phyloP scores from a whole-genome alignment of 2,797 vertebrate species.

The Phalloptychus januarius region DNA sequence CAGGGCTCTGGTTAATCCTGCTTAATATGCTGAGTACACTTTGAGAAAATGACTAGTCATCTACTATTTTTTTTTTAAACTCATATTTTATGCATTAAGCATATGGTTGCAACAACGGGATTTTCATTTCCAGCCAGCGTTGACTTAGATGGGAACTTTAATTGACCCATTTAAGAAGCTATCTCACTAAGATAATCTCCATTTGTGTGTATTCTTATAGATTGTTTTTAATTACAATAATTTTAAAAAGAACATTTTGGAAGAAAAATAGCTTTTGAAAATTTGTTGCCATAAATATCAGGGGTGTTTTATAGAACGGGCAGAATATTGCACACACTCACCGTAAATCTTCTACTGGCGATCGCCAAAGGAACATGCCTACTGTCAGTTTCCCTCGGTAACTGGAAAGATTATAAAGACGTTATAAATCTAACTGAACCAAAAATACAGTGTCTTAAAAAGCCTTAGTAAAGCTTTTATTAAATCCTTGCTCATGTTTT shows the following conservation, averaged over 20 bases:
- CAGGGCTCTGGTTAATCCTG: constrained; percentile 28
- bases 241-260: not conserved
- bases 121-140: not conserved
- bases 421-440: not conserved
- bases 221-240: not conserved
- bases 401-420: not conserved
- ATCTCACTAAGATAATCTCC: not conserved
- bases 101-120: not conserved
- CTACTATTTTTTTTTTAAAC: not conserved
- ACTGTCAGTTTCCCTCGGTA: not conserved
- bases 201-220: not conserved
- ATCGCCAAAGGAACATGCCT: not conserved
- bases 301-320: no score
- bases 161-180: not conserved
- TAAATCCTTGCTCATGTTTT: constrained; percentile 2
- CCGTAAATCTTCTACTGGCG: not conserved
- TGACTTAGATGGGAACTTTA: not conserved
- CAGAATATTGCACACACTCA: no score
- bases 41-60: not conserved
- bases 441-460: not conserved
- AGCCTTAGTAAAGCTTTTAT: not conserved
- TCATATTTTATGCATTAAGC: not conserved
- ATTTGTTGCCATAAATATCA: no score
- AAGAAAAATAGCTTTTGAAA: no score
- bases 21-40: not conserved